Conservation (phyloP, 1,140 invertebrate species). For the Orchesella cincta region DNA sequence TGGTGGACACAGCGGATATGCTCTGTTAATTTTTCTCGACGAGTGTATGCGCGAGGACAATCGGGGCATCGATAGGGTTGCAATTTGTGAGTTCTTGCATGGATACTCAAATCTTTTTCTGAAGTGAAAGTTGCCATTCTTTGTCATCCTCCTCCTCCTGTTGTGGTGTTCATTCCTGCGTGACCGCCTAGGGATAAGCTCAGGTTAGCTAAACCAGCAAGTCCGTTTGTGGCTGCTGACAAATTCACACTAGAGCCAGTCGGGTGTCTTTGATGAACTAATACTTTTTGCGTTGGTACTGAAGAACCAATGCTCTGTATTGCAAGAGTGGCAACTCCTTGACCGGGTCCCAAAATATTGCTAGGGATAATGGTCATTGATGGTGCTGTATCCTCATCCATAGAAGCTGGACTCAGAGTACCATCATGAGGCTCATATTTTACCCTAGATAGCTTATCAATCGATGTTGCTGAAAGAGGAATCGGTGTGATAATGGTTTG, state of each 20-base stretch:
- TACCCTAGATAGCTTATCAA: neutral
- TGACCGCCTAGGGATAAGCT: neutral
- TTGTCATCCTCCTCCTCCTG: no score
- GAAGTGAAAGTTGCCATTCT: conserved; percentile 43
- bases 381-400: neutral
- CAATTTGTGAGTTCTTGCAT: conserved; percentile 46
- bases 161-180: no score
- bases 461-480: neutral
- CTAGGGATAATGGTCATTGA: conserved; percentile 11
- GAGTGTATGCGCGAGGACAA: conserved; percentile 43
- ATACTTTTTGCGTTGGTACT: neutral
- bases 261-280: neutral
- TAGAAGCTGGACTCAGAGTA: neutral
- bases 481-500: conserved; percentile 23
- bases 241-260: neutral
- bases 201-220: neutral
- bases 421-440: neutral
- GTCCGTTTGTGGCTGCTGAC: neutral
- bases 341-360: neutral
- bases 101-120: conserved; percentile 44
- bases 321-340: conserved; percentile 3
- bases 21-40: conserved; percentile 37
- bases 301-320: no score
- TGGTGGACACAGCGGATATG: conserved; percentile 50
- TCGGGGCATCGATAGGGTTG: conserved; percentile 47